Conservation (phyloP, 1,140 invertebrate species). For the Ridgeia piscesae region DNA sequence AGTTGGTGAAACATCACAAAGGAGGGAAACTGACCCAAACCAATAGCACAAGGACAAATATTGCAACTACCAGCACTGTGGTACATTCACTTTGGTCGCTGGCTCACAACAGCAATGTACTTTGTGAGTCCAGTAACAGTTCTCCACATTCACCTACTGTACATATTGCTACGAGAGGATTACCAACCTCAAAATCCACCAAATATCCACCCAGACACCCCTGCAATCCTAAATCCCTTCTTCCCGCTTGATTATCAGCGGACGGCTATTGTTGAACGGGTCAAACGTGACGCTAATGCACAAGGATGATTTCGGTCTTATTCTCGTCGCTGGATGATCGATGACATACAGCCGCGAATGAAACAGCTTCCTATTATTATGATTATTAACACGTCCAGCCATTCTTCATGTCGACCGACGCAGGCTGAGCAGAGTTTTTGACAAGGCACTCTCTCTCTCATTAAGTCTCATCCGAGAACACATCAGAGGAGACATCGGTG, state of each 20-base stretch:
- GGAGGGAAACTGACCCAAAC: too few relatives aligned
- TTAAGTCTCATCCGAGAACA: neutral
- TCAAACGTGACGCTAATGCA: neutral
- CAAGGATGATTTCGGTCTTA: neutral
- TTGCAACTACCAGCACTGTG: neutral
- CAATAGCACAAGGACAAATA: too few relatives aligned
- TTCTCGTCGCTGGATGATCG: neutral
- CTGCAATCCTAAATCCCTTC: neutral
- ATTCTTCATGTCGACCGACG: neutral
- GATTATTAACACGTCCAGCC: neutral
- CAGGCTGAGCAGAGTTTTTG: neutral
- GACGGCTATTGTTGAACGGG: neutral
- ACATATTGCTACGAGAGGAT: neutral
- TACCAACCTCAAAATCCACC: neutral
- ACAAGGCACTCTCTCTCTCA: slow-evolving; percentile 2
- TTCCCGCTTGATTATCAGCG: neutral
- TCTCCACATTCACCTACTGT: neutral
- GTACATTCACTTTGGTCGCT: neutral
- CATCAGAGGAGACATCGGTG: neutral
- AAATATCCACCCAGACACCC: neutral
- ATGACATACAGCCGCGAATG: neutral
- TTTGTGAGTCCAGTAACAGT: neutral
- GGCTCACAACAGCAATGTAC: neutral
- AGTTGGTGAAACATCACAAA: too few relatives aligned
- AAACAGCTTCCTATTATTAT: slow-evolving; percentile 1